A percentile compares a stretch with the other conserved stretches of the same genome.
phyloP scores from a whole-genome alignment of 2,797 vertebrate genomes.

The Vultur gryphus region DNA sequence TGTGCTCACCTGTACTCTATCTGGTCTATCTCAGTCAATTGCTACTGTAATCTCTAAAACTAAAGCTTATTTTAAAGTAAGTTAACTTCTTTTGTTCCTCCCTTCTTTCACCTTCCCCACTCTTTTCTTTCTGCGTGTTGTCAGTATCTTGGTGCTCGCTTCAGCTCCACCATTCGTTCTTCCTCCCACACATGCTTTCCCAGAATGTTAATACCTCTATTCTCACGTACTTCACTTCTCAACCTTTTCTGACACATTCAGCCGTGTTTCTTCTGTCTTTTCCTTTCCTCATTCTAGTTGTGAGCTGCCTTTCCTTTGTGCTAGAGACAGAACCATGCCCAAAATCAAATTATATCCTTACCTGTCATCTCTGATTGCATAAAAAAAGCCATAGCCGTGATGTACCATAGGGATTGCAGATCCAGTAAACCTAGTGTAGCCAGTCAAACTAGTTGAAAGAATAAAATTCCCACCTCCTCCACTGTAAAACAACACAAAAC shows the following conservation, averaged over 20 bases:
- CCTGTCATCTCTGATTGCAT: conserved; percentile 94
- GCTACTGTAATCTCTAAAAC: not conserved
- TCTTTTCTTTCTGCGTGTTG: not conserved
- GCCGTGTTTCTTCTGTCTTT: not conserved
- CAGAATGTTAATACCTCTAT: not conserved
- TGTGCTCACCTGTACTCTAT: not conserved
- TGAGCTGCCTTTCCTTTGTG: not conserved
- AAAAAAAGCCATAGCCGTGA: conserved; percentile 93
- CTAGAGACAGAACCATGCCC: not conserved
- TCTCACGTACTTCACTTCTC: not conserved
- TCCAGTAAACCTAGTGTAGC: conserved; percentile 86
- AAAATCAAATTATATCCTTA: conserved; percentile 45
- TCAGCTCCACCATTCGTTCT: not conserved
- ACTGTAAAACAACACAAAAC: conserved; percentile 73
- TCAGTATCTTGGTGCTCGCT: not conserved
- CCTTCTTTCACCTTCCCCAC: not conserved
- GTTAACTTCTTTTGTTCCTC: not conserved
- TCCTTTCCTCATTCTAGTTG: not conserved
- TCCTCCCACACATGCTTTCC: not conserved
- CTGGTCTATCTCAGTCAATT: not conserved
- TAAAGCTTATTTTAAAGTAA: not conserved
- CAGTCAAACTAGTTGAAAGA: conserved; percentile 91
- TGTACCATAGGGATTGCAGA: conserved; percentile 86
- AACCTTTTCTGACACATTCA: not conserved
- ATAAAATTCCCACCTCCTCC: conserved; percentile 95